Evolutionary conservation across 2,888 invertebrate genomes (phyloP).

Genomic region (Melieria crassipennis): DNA sequence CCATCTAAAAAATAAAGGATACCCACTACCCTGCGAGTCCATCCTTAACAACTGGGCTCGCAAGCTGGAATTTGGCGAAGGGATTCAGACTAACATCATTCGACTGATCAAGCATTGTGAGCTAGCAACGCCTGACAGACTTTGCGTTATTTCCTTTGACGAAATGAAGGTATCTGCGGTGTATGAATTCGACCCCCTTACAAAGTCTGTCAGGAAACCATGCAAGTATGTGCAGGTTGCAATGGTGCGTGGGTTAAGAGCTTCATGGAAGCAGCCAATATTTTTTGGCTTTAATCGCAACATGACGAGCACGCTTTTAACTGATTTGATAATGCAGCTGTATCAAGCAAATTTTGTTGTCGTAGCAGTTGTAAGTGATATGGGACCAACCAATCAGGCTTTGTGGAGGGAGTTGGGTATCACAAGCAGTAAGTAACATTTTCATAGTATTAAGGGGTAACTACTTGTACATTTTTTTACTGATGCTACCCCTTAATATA

Average conservation of each 20-base stretch:
- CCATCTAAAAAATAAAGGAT: neutral
- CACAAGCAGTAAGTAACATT: neutral
- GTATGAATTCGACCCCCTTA: neutral
- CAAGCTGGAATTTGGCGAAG: neutral
- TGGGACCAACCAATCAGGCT: neutral
- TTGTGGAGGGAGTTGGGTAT: neutral
- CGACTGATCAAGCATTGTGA: neutral
- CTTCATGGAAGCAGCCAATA: neutral
- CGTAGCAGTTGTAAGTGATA: neutral
- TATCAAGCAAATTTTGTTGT: neutral
- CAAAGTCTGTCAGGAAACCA: neutral
- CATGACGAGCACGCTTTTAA: conserved; percentile 2
- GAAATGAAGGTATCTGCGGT: neutral
- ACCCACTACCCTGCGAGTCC: neutral
- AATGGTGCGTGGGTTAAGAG: conserved; percentile 8
- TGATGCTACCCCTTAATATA: neutral
- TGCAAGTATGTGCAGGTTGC: conserved; percentile 8
- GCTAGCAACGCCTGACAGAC: neutral
- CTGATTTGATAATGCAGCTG: neutral
- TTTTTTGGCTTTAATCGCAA: neutral
- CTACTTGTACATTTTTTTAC: neutral
- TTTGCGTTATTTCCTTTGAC: neutral
- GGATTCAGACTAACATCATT: neutral
- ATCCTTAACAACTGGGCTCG: neutral
- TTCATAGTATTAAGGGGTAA: neutral